Evolutionary conservation across 2,797 vertebrate genomes (phyloP).

Genomic region (Loris lydekkerianus): DNA sequence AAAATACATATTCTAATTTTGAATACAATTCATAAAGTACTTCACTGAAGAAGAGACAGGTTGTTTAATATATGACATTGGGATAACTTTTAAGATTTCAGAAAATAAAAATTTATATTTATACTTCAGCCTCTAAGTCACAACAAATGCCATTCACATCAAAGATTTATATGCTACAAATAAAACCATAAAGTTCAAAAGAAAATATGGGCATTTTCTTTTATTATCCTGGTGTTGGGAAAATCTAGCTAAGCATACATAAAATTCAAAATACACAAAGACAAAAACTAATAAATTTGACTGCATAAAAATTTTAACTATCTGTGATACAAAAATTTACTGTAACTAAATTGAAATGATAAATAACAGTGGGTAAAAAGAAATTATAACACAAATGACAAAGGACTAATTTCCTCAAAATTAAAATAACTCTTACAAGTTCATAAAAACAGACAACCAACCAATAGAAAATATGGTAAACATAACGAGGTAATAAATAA

Average conservation of each 20-base stretch:
- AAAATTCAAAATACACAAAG: constrained; percentile 66
- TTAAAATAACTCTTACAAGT: not conserved
- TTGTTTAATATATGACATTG: not conserved
- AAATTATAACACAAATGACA: not conserved
- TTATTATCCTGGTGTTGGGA: constrained; percentile 24
- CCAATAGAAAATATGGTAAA: not conserved
- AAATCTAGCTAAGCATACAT: constrained; percentile 10
- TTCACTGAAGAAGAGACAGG: not conserved
- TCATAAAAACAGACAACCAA: not conserved
- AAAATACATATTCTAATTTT: not conserved
- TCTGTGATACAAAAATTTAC: constrained; percentile 26
- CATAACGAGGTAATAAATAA: not conserved
- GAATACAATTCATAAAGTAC: not conserved
- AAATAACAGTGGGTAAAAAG: not conserved
- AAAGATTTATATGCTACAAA: constrained; percentile 54
- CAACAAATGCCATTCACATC: constrained; percentile 57
- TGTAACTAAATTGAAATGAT: constrained; percentile 48
- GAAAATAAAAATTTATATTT: not conserved
- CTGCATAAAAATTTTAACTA: constrained; percentile 52
- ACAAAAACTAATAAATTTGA: constrained; percentile 57
- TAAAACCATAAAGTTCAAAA: constrained; percentile 49
- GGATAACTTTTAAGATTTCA: constrained; percentile 1
- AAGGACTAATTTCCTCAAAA: constrained; percentile 30
- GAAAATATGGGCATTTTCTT: constrained; percentile 28
- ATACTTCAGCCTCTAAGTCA: constrained; percentile 46